These are phyloP conservation scores for Limnodromus scolopaceus DNA, from an alignment of 2,797 vertebrate genomes.

Conservation along the genomic window DNA sequence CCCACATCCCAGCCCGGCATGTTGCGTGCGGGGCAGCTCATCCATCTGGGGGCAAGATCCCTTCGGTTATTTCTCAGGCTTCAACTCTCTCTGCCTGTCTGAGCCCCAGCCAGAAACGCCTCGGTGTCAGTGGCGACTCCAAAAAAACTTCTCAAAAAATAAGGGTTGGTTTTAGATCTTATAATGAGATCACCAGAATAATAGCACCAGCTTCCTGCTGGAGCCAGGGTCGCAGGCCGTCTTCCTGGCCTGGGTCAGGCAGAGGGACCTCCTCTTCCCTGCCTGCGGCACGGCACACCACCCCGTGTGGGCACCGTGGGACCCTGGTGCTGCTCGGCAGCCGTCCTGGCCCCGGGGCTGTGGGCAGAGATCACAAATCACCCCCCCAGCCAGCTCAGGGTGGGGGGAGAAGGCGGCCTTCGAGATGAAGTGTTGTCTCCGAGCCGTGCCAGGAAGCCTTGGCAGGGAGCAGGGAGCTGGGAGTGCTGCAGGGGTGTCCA, in stretches of 20 bases:
- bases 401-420: not conserved
- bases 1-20: slow-evolving; percentile 45
- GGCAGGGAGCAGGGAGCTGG: not conserved
- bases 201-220: slow-evolving; percentile 71
- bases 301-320: not conserved
- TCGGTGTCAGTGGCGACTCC: slow-evolving; percentile 29
- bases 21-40: slow-evolving; percentile 68
- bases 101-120: slow-evolving; percentile 56
- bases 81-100: slow-evolving; percentile 23
- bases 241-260: slow-evolving; percentile 60
- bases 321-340: not conserved
- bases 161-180: slow-evolving; percentile 54
- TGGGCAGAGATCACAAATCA: not conserved
- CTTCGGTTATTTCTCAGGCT: slow-evolving; percentile 40
- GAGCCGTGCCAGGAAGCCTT: rapidly evolving
- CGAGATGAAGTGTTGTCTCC: rapidly evolving
- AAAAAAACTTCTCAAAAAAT: not conserved
- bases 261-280: slow-evolving; percentile 24
- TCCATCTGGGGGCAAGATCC: slow-evolving; percentile 70
- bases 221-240: slow-evolving; percentile 29
- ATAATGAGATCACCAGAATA: slow-evolving; percentile 67
- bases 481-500: not conserved
- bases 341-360: not conserved
- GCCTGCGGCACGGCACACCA: not conserved
- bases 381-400: not conserved